Evolutionary conservation across 2,113 vertebrate species (phyloP).

Genomic region (Vidua chalybeata): DNA sequence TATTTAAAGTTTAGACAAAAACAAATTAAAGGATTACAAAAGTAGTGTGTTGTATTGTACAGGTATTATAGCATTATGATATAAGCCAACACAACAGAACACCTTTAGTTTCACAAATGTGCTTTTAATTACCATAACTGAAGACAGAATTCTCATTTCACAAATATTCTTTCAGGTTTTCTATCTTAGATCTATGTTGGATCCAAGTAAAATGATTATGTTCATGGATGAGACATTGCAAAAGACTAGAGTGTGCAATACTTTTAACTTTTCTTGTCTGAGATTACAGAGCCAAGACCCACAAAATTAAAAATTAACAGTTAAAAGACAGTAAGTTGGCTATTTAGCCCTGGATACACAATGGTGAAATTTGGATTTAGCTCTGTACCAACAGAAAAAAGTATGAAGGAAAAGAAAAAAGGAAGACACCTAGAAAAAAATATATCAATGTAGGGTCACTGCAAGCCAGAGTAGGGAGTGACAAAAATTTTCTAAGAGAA

Average conservation of each 20-base stretch:
- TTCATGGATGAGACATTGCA: not conserved
- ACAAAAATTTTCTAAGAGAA: not conserved
- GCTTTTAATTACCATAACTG: not conserved
- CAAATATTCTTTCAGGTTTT: not conserved
- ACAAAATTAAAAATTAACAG: not conserved
- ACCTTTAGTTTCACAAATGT: not conserved
- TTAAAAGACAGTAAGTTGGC: not conserved
- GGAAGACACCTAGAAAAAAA: not conserved
- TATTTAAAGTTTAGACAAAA: conserved; percentile 7
- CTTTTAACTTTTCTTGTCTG: not conserved
- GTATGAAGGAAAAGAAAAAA: not conserved
- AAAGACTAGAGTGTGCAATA: not conserved
- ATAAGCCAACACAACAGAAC: not conserved
- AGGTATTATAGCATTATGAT: not conserved
- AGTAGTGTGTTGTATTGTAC: not conserved
- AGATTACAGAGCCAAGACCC: not conserved
- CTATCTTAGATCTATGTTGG: not conserved
- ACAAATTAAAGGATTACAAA: not conserved
- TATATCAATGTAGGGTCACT: not conserved
- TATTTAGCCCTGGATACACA: not conserved
- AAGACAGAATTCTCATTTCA: not conserved
- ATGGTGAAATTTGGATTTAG: not conserved
- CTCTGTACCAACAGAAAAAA: not conserved
- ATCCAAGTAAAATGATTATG: not conserved
- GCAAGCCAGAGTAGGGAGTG: not conserved